Conservation (phyloP, 2,888 invertebrate genomes). For the Cephus sareptanus region DNA sequence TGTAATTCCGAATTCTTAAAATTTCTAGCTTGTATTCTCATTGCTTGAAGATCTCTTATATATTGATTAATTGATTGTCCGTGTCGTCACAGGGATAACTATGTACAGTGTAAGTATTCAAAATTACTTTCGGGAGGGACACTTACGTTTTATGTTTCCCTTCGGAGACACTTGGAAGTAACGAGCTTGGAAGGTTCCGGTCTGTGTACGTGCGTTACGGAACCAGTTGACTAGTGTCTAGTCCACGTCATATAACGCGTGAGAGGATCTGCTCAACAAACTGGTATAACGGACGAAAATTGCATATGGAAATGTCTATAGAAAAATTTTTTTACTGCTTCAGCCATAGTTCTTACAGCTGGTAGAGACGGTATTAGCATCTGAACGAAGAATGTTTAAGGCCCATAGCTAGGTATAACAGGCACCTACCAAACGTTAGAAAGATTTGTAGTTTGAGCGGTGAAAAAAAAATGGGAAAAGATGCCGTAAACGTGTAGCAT, state of each 20-base stretch:
- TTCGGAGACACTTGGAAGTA: not conserved
- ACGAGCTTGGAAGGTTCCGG: not conserved
- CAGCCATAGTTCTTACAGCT: slow-evolving; percentile 23
- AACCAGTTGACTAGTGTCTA: not conserved
- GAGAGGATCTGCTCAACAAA: not conserved
- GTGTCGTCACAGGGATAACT: not conserved
- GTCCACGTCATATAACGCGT: not conserved
- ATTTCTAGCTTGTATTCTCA: not conserved
- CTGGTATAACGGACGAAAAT: slow-evolving; percentile 13
- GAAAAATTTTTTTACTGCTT: not conserved
- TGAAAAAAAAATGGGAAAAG: not conserved
- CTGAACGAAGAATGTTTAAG: not conserved
- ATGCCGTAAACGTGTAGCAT: not conserved
- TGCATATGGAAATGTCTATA: slow-evolving; percentile 1
- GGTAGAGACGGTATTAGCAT: slow-evolving; percentile 31
- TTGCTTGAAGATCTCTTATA: not conserved
- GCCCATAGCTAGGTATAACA: not conserved
- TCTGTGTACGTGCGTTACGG: not conserved
- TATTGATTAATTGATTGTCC: not conserved
- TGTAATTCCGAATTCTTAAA: not conserved
- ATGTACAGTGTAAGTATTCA: not conserved
- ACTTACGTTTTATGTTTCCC: not conserved
- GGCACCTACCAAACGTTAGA: not conserved
- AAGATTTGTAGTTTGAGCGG: not conserved
- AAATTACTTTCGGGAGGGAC: not conserved